Conservation (phyloP, 1,140 invertebrate species). For the Andrena cerasifolii region DNA sequence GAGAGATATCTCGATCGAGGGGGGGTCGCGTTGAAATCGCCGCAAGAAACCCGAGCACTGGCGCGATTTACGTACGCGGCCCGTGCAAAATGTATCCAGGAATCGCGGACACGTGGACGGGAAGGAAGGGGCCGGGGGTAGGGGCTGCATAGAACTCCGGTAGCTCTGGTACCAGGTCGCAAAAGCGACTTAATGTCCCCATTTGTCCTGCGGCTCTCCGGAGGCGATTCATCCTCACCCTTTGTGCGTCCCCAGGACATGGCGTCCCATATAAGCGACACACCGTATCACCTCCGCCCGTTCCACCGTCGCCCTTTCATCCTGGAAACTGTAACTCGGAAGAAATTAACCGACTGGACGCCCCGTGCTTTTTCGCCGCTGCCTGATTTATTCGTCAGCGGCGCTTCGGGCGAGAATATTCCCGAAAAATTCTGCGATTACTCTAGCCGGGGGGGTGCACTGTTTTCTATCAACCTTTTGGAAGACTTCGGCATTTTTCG, state of each 20-base stretch:
- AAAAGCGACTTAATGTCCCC: conserved; percentile 73
- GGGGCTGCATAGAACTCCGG: conserved; percentile 45
- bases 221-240: conserved; percentile 72
- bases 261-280: conserved; percentile 63
- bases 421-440: background rate
- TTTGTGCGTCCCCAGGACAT: conserved; percentile 60
- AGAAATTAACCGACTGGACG: conserved; percentile 68
- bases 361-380: conserved; percentile 42
- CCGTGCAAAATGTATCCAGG: conserved; percentile 40
- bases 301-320: conserved; percentile 16
- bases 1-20: too few species aligned
- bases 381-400: conserved; percentile 45
- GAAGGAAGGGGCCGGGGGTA: conserved; percentile 6
- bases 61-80: background rate
- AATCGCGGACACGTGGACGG: conserved; percentile 44
- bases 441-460: too few species aligned
- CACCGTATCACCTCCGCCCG: conserved; percentile 60
- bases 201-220: conserved; percentile 72
- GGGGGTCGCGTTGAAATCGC: background rate
- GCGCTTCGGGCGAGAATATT: background rate
- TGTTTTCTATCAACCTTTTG: background rate
- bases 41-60: background rate
- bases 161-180: conserved; percentile 64
- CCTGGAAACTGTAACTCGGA: conserved; percentile 63
- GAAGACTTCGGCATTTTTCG: background rate